Percentiles rank a stretch among this genome's conserved stretches.
Evolutionary conservation across 2,113 vertebrate genomes (phyloP).

Genomic region (Oncorhynchus gorbuscha): DNA sequence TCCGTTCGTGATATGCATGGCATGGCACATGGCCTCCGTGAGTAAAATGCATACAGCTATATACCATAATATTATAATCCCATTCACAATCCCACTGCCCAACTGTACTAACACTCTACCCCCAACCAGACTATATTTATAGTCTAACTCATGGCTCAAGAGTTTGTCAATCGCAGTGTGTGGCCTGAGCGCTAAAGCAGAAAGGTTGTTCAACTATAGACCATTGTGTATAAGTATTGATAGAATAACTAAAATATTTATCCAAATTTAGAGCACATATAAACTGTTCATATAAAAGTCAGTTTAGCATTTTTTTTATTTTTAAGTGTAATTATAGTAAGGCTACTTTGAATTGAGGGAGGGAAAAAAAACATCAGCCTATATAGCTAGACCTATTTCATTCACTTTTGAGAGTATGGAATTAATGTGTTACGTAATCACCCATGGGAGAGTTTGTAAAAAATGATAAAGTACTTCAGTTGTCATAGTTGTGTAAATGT

Average conservation of each 20-base stretch:
- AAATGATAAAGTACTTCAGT: conserved; percentile 43
- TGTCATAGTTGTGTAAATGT: conserved; percentile 35
- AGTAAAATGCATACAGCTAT: conserved; percentile 60
- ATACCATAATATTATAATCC: conserved; percentile 78
- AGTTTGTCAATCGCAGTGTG: conserved; percentile 49
- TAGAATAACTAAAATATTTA: conserved; percentile 9
- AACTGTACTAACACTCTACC: conserved; percentile 75
- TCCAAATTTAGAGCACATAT: not conserved
- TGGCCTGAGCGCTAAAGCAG: conserved; percentile 38
- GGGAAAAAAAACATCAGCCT: not conserved
- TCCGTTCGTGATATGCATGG: conserved; percentile 48
- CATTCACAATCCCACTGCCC: conserved; percentile 69
- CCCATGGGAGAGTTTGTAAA: conserved; percentile 48
- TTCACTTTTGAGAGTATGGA: not conserved
- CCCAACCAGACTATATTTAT: conserved; percentile 72
- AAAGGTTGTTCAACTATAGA: conserved; percentile 51
- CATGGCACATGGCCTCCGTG: conserved; percentile 50
- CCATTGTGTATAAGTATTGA: conserved; percentile 45
- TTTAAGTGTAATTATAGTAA: not conserved
- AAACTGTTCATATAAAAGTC: not conserved
- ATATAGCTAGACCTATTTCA: not conserved
- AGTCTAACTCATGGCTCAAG: conserved; percentile 60
- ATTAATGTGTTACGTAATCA: conserved; percentile 10
- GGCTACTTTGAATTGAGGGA: not conserved
- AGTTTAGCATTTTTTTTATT: not conserved